Conservation (phyloP, 2,797 vertebrate species). For the Menidia menidia region DNA sequence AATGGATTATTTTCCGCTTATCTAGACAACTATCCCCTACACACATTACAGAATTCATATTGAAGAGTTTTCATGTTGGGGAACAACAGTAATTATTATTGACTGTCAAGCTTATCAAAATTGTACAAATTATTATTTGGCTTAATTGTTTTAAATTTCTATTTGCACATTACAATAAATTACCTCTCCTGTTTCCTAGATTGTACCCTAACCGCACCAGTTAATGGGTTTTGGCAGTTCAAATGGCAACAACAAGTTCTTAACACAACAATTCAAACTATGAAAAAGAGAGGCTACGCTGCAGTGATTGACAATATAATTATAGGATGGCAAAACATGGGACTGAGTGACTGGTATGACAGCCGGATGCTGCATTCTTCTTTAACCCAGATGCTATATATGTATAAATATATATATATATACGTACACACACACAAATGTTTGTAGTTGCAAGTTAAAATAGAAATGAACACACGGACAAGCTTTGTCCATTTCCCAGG, state of each 20-base stretch:
- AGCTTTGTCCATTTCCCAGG: not conserved
- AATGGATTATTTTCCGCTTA: too few species aligned
- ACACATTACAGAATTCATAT: too few species aligned
- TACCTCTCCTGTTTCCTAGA: too few species aligned
- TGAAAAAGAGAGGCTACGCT: conserved; percentile 15
- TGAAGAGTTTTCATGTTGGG: too few species aligned
- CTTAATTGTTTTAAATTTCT: too few species aligned
- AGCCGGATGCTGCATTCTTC: conserved; percentile 39
- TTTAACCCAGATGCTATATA: not conserved
- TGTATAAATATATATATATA: too few species aligned
- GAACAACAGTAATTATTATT: too few species aligned
- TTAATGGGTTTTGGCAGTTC: not conserved
- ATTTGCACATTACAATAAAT: too few species aligned
- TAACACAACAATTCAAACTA: not conserved
- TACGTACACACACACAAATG: not conserved
- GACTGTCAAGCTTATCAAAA: too few species aligned
- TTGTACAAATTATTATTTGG: too few species aligned
- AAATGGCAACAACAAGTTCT: not conserved
- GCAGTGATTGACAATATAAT: conserved; percentile 13
- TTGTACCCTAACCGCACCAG: not conserved
- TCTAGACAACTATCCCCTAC: too few species aligned
- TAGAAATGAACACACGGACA: not conserved
- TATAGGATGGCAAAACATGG: not conserved
- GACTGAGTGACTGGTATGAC: conserved; percentile 34
- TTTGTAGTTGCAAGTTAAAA: not conserved